phyloP scores from a whole-genome alignment of 2,888 invertebrate genomes.

The Punctoribates punctum region DNA sequence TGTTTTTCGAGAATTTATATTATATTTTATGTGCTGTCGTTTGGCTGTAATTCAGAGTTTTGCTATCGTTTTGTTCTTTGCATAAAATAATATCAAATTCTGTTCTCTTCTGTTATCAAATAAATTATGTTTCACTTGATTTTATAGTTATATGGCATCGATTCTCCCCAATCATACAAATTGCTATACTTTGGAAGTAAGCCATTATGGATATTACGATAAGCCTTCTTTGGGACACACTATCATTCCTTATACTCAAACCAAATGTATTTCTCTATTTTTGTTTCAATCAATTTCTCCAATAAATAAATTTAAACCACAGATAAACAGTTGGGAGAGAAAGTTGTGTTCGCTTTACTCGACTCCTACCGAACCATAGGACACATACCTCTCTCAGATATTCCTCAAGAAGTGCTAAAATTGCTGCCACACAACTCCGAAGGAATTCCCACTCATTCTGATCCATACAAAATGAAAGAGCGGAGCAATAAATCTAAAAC shows the following conservation, averaged over 20 bases:
- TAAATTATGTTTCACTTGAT: constrained; percentile 15
- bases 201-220: constrained; percentile 76
- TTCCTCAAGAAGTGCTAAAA: constrained; percentile 23
- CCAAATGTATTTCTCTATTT: constrained; percentile 74
- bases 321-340: constrained; percentile 75
- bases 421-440: constrained; percentile 1
- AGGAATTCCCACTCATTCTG: background rate
- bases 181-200: constrained; percentile 84
- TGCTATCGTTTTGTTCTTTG: background rate
- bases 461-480: constrained; percentile 7
- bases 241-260: constrained; percentile 83
- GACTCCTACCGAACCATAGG: constrained; percentile 76
- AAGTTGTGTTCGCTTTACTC: constrained; percentile 69
- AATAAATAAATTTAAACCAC: constrained; percentile 32
- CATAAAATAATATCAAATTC: constrained; percentile 14
- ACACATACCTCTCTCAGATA: constrained; percentile 56
- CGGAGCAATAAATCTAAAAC: background rate
- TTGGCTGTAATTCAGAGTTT: constrained; percentile 6
- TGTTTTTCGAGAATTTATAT: background rate
- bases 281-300: background rate
- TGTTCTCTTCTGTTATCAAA: background rate
- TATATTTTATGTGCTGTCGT: background rate
- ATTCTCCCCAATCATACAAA: constrained; percentile 72
- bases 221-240: constrained; percentile 49
- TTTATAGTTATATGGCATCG: constrained; percentile 61